Evolutionary conservation across 2,888 invertebrate species (phyloP).

Genomic region (Phengaris alcon): DNA sequence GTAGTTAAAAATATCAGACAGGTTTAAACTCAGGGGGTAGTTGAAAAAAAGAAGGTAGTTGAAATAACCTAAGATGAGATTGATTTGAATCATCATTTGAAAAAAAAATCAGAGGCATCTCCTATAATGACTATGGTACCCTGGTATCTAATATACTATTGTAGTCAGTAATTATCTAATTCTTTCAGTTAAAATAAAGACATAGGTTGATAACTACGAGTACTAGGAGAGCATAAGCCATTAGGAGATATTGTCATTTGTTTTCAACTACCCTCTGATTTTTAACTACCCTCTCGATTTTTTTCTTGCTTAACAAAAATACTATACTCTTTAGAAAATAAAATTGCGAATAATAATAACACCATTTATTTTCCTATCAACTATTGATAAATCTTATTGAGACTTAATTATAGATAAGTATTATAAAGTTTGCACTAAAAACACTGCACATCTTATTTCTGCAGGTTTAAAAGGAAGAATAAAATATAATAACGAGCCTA

Average conservation of each 20-base stretch:
- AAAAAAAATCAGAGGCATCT: too few relatives aligned
- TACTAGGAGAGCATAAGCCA: not conserved
- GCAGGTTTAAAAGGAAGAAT: not conserved
- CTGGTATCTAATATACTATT: too few relatives aligned
- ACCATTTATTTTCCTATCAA: conserved; percentile 21
- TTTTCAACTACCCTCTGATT: not conserved
- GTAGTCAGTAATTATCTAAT: too few relatives aligned
- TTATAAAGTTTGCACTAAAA: not conserved
- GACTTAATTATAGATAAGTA: not conserved
- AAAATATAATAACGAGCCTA: not conserved
- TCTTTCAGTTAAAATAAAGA: too few relatives aligned
- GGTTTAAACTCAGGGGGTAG: too few relatives aligned
- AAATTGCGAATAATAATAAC: conserved; percentile 11
- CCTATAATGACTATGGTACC: too few relatives aligned
- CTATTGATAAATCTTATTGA: conserved; percentile 4
- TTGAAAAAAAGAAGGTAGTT: too few relatives aligned
- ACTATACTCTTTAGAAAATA: not conserved
- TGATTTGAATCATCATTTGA: too few relatives aligned
- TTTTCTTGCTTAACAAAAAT: not conserved
- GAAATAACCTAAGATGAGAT: too few relatives aligned
- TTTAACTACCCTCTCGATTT: not conserved
- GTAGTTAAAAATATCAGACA: too few relatives aligned
- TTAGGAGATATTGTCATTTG: not conserved
- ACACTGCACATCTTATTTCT: not conserved
- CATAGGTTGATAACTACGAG: too few relatives aligned